These are phyloP conservation scores for Muntiacus muntjak DNA, from an alignment of 2,113 vertebrate species.

Conservation along the genomic window DNA sequence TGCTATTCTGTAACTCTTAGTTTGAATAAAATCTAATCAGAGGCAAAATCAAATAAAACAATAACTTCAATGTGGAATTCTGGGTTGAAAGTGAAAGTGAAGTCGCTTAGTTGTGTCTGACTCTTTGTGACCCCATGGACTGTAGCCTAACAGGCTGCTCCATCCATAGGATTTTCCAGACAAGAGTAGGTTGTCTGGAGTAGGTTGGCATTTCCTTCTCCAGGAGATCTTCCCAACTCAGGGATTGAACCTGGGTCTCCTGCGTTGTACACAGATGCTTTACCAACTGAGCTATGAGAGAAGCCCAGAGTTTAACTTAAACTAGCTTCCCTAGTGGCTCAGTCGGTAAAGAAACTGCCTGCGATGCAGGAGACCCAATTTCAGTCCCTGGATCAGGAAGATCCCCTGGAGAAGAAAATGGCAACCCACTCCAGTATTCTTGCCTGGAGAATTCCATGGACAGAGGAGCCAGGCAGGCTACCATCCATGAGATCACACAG, in stretches of 20 bases:
- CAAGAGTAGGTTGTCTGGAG: too few relatives aligned
- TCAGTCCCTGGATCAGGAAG: neutral
- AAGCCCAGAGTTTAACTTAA: neutral
- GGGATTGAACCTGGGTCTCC: too few relatives aligned
- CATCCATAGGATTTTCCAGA: too few relatives aligned
- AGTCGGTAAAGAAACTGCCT: neutral
- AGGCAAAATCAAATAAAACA: neutral
- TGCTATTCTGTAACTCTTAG: neutral
- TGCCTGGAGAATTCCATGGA: neutral
- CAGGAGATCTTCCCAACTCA: too few relatives aligned
- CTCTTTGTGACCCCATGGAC: too few relatives aligned
- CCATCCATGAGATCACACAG: neutral
- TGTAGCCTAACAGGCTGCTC: too few relatives aligned
- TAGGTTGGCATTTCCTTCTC: too few relatives aligned
- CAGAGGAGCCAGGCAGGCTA: neutral
- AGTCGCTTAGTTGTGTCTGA: too few relatives aligned
- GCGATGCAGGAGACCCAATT: neutral
- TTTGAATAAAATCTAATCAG: neutral
- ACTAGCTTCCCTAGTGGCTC: neutral
- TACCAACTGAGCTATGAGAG: too few relatives aligned
- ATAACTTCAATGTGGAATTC: neutral
- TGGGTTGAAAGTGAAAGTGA: neutral
- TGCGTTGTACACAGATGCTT: too few relatives aligned
- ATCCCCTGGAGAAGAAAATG: neutral
- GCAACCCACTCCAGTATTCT: neutral